These are phyloP conservation scores for Pampus argenteus DNA, from an alignment of 2,797 vertebrate species.

Conservation along the genomic window DNA sequence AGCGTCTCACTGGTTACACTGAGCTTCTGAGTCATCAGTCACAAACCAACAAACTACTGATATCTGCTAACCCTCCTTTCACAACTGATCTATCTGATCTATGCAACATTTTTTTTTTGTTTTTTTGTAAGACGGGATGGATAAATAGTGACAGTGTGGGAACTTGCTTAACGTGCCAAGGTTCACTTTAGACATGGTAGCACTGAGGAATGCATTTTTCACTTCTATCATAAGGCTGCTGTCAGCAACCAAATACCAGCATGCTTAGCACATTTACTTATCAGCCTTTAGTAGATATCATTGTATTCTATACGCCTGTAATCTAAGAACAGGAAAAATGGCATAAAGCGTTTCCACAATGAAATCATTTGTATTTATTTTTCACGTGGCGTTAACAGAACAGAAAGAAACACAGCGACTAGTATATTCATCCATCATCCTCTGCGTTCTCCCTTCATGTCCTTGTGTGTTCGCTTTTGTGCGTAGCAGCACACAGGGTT, in stretches of 20 bases:
- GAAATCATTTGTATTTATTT: constrained; percentile 26
- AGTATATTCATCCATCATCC: neutral
- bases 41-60: neutral
- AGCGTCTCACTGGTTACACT: neutral
- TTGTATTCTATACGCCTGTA: constrained; percentile 50
- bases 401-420: neutral
- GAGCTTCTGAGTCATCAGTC: constrained; percentile 8
- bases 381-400: neutral
- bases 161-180: constrained; percentile 28
- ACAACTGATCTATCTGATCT: neutral
- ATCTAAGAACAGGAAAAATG: neutral
- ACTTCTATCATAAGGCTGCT: constrained; percentile 48
- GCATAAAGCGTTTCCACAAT: constrained; percentile 11
- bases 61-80: neutral
- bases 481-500: constrained; percentile 4
- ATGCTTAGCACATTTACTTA: constrained; percentile 55
- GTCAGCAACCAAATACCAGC: constrained; percentile 58
- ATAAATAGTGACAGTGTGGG: constrained; percentile 32
- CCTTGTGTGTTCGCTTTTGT: neutral
- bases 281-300: constrained; percentile 52
- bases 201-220: constrained; percentile 57
- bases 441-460: neutral
- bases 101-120: neutral
- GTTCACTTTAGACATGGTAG: constrained; percentile 34
- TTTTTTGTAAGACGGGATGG: neutral